Conservation (phyloP, 2,113 vertebrate species). For the Aptenodytes forsteri region DNA sequence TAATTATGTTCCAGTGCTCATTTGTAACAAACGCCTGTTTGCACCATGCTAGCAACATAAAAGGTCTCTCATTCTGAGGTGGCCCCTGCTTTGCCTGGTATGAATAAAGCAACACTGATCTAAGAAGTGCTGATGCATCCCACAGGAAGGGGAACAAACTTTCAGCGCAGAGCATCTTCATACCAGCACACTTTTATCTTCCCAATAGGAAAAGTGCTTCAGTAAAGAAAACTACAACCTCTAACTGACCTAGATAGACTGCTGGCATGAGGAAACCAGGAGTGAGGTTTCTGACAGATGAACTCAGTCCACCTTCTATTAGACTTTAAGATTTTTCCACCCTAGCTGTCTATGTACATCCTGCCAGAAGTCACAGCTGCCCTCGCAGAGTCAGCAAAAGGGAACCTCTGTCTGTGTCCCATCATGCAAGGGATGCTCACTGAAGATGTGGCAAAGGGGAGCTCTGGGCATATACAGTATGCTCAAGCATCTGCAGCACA, state of each 20-base stretch:
- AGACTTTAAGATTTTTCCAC: neutral
- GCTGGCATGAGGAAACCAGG: neutral
- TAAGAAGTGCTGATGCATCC: neutral
- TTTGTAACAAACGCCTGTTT: neutral
- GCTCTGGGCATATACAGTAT: neutral
- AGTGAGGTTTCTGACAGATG: neutral
- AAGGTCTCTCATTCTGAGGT: neutral
- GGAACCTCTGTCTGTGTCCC: neutral
- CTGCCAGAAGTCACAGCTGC: neutral
- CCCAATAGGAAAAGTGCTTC: neutral
- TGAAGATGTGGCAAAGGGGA: neutral
- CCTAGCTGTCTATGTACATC: neutral
- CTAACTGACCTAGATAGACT: neutral
- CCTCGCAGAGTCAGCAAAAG: neutral
- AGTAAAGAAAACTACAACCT: neutral
- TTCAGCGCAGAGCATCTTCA: neutral
- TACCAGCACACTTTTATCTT: neutral
- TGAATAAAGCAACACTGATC: neutral
- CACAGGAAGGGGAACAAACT: neutral
- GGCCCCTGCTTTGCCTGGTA: neutral
- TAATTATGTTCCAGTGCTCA: neutral
- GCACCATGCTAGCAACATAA: neutral
- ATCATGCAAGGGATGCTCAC: neutral
- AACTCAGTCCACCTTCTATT: neutral
- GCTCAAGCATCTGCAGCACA: neutral